Evolutionary conservation across 2,113 vertebrate genomes (phyloP).

Genomic region (Chrysochloris asiatica): DNA sequence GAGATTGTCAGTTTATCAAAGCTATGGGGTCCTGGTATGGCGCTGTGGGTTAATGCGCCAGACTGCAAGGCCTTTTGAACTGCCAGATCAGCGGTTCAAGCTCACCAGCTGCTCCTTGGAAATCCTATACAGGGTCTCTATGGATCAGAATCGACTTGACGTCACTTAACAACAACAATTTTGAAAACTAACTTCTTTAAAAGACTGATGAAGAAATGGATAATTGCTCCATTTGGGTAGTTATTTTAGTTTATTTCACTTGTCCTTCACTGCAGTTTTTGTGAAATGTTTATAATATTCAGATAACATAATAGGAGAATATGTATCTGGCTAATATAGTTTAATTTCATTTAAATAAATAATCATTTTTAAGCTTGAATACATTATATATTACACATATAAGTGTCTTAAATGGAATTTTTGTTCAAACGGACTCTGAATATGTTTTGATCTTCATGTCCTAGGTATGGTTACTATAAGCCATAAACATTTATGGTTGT

Average conservation of each 20-base stretch:
- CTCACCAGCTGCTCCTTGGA: too few species aligned
- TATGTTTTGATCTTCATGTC: not conserved
- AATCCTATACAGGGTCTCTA: too few species aligned
- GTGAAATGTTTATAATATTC: not conserved
- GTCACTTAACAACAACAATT: too few species aligned
- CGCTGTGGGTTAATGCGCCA: too few species aligned
- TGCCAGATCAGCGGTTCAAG: too few species aligned
- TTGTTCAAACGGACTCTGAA: not conserved
- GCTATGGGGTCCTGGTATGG: too few species aligned
- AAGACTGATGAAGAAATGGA: not conserved
- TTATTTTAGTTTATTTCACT: not conserved
- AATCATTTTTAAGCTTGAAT: not conserved
- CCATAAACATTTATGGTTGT: not conserved
- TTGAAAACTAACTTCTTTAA: not conserved
- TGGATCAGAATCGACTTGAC: too few species aligned
- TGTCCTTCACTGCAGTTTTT: not conserved
- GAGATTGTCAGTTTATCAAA: slow-evolving; percentile 39
- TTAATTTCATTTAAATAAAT: not conserved
- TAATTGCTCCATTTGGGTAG: not conserved
- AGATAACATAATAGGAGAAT: not conserved
- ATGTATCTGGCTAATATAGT: not conserved
- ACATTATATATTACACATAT: not conserved
- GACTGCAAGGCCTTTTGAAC: too few species aligned
- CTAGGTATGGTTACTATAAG: not conserved
- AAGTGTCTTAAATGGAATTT: not conserved